phyloP scores from a whole-genome alignment of 2,797 vertebrate species.

The Chelmon rostratus region DNA sequence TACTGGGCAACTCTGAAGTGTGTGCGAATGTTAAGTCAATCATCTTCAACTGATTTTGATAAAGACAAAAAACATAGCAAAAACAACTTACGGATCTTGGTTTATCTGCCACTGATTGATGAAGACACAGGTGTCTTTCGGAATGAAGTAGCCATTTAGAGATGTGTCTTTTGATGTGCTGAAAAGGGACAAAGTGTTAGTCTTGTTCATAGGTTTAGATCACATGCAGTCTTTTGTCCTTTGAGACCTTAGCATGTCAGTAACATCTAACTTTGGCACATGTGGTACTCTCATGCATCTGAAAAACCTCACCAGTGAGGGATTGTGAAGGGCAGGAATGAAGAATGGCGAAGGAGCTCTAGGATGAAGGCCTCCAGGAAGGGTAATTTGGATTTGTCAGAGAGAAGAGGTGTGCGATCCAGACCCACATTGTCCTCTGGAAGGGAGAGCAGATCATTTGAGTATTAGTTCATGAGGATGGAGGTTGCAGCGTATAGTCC shows the following conservation, averaged over 20 bases:
- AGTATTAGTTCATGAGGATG: background rate
- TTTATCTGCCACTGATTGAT: conserved; percentile 98
- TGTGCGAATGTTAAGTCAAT: background rate
- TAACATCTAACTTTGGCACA: background rate
- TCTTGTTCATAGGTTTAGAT: background rate
- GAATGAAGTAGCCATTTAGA: conserved; percentile 92
- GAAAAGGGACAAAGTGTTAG: conserved; percentile 36
- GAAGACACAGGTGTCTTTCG: conserved; percentile 93
- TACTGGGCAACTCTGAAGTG: background rate
- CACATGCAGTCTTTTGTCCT: background rate
- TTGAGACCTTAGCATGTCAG: background rate
- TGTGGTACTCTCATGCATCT: background rate
- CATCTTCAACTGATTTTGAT: background rate
- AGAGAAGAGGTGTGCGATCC: conserved; percentile 82
- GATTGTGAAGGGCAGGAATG: conserved; percentile 93
- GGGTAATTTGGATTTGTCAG: conserved; percentile 83
- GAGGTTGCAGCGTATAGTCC: background rate
- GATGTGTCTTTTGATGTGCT: conserved; percentile 90
- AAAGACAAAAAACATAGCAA: background rate
- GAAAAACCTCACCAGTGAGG: conserved; percentile 89
- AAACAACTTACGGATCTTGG: conserved; percentile 91
- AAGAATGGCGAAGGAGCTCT: conserved; percentile 90
- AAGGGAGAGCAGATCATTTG: conserved; percentile 23
- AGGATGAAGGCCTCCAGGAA: conserved; percentile 91
- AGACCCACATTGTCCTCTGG: conserved; percentile 87